Evolutionary conservation across 2,888 invertebrate species (phyloP).

Genomic region (Diarsia rubi): DNA sequence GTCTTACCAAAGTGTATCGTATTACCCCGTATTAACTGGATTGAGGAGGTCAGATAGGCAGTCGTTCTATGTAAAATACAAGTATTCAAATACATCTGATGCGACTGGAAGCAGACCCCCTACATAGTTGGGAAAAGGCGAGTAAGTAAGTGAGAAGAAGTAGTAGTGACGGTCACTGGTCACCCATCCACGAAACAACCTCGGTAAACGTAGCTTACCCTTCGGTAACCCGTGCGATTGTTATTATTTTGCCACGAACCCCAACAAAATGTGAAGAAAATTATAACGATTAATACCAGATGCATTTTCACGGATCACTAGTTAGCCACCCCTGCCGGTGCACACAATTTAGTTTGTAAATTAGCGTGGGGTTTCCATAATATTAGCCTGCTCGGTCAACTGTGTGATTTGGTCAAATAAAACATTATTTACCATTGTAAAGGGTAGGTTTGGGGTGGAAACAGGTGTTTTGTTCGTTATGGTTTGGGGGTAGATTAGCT

Average conservation of each 20-base stretch:
- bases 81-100: too few species aligned
- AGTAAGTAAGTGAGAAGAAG: too few species aligned
- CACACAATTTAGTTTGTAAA: constrained; percentile 63
- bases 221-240: not conserved
- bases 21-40: too few species aligned
- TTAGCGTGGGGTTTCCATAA: constrained; percentile 53
- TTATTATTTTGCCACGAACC: not conserved
- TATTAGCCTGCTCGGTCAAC: constrained; percentile 59
- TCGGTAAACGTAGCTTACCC: not conserved
- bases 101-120: too few species aligned
- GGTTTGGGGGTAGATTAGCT: not conserved
- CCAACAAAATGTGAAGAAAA: not conserved
- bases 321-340: constrained; percentile 26
- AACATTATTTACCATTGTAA: constrained; percentile 35
- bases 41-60: too few species aligned
- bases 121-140: too few species aligned
- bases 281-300: constrained; percentile 40
- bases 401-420: constrained; percentile 64
- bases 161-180: not conserved
- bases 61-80: too few species aligned
- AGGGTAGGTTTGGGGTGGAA: constrained; percentile 13
- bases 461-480: constrained; percentile 44
- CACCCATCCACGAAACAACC: not conserved
- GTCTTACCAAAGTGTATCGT: too few species aligned
- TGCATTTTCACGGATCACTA: constrained; percentile 67